Base-by-base conservation (phyloP, 2,888 invertebrate species). In the Phania funesta region DNA sequence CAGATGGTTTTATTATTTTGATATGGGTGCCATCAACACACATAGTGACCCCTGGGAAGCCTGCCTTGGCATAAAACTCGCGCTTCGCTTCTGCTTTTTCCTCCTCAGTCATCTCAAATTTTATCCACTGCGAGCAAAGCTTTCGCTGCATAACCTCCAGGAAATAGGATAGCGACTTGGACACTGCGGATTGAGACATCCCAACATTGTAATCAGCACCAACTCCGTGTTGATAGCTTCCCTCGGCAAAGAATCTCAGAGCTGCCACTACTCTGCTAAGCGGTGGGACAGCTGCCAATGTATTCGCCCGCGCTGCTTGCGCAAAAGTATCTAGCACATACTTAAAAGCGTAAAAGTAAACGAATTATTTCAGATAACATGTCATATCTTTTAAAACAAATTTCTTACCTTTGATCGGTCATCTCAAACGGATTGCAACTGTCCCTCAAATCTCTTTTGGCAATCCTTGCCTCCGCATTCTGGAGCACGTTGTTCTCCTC, bases 21-120 rank as follows among this genome's bases (percentile, higher is more conserved):
- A 48, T 48, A 48, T 48, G 46, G 18, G 46, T 48, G 46, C 46
- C 46, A 20, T 48, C 46, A 48, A 48, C 46, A 48, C 20, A 48
- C 20, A 48, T 20, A 48, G 8, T 20, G 46, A 20, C 20, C 4
- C 46, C 46, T 20, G 38, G 38, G 3, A 38, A 38, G 38, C 13
- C 38, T 4, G 38, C 38, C 38, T 38, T 38, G 3, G 13, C 8
- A 11, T 38, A 38, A 11, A 38, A 38, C 9, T 38, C 1, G 9
- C 13, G 38, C 38, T 38, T 4, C 9, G 38, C 29, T 29, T 29
- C 5, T 29, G 7, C 7, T 7, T 29, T 29, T 29, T 29, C 29
- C 29, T 29, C 29, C 29, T 29, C 29, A 4, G 29, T 29, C 29
- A 6, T n/a, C n/a, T n/a, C n/a, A n/a, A n/a, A n/a, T n/a, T n/a